Base-by-base conservation (phyloP, 37 sponge, comb jelly and placozoan species). In the Halichondria panicea region DNA sequence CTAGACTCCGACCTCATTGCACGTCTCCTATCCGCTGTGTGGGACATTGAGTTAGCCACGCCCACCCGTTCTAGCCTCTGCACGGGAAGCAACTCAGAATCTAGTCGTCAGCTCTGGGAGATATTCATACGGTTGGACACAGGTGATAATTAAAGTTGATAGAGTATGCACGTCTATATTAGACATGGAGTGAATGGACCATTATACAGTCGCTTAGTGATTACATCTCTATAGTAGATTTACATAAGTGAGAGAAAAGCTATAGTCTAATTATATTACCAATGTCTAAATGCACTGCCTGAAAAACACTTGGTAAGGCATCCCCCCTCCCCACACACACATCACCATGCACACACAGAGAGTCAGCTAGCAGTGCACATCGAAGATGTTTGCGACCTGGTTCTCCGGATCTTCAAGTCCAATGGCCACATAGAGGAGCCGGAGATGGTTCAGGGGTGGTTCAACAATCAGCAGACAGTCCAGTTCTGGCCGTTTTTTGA, bases 391-490 rank as follows among this genome's bases (percentile, higher is more conserved):
- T 43, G 22, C 9, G 79, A 77, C 22, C 57, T 85, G 56, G 43
- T 85, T 22, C 28, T 72, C 7, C 63, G 63, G 54, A 71, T 85
- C 7, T 78, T 72, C 57, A 42, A 24, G 42, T 56, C 42, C 25
- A 77, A 64, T 43, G 79, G 79, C 18, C 66, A 72, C 32, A 19
- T 40, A 24, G 72, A 72, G 44, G 19, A 33, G 7, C 34, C n/a
- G 39, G 73, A 71, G 21, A 70, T 53, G 24, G 65, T 85, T 32
- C 24, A 32, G 71, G 79, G 71, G 55, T 85, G 85, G 85, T 85
- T 85, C 53, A 71, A 67, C 41, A 56, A 63, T 0, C 68, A 85
- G 35, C 31, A 24, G 42, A 43, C 5, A 2, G 57, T 85, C 22
- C 66, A 77, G 63, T 85, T 71, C 64, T 72, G 72, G 59, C 28